Conservation (phyloP, 2,113 vertebrate genomes). For the Zosterops borbonicus region DNA sequence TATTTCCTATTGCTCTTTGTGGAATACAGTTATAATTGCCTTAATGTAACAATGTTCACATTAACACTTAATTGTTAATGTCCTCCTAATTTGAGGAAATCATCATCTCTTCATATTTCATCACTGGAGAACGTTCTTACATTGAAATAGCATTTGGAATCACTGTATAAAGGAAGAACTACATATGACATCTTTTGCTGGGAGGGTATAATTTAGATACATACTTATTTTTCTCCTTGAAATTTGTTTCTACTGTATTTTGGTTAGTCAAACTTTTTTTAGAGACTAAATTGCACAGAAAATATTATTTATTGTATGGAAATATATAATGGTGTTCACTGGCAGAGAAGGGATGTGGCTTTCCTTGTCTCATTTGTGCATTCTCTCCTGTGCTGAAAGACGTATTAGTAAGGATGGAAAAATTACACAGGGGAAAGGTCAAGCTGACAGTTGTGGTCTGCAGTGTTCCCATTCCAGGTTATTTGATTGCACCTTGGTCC, state of each 20-base stretch:
- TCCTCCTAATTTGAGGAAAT: conserved; percentile 73
- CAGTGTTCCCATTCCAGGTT: conserved; percentile 12
- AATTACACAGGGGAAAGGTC: conserved; percentile 32
- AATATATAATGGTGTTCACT: background rate
- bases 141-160: conserved; percentile 11
- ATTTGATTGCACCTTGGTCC: conserved; percentile 11
- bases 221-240: background rate
- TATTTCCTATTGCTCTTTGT: conserved; percentile 78
- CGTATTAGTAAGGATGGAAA: conserved; percentile 46
- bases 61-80: conserved; percentile 79
- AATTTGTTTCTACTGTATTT: background rate
- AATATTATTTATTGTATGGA: background rate
- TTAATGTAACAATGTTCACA: conserved; percentile 68
- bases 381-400: conserved; percentile 61
- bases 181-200: background rate
- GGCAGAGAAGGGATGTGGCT: conserved; percentile 31
- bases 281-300: conserved; percentile 3
- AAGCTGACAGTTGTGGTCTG: conserved; percentile 17
- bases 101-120: conserved; percentile 69
- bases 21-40: conserved; percentile 77
- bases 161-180: background rate
- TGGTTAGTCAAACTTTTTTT: background rate
- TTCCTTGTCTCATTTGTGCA: conserved; percentile 10
- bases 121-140: conserved; percentile 58
- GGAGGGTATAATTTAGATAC: background rate